Evolutionary conservation across 2,113 vertebrate species (phyloP), one percentile per base, ranked within the genome.

Genomic region (Turnix velox): DNA sequence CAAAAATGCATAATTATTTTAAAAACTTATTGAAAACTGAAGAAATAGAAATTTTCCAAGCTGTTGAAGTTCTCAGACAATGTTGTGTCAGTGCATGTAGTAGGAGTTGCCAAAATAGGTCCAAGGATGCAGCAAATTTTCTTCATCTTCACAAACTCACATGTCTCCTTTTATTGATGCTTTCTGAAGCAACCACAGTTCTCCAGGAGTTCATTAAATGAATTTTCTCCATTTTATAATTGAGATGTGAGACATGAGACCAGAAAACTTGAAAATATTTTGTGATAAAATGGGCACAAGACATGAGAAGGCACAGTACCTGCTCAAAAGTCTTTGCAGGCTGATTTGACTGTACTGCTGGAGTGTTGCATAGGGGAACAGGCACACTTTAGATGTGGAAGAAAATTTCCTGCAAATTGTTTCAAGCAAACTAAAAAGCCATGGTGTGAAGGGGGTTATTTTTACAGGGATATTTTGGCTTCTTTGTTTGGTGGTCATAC

Each of bases 401-500:
- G 45, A 63, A 67, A 84, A 65, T 33, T 88, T 88, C 0, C 4
- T 43, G 57, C 24, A 93, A 59, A 49, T 71, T 80, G 18, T 59
- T 95, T 63, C 62, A 59, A 30, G 31, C 35, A 63, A 87, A 69
- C 71, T 76, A 76, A 66, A 95, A 90, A 91, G 54, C 59, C 68
- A 52, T 13, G 25, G 54, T 80, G 57, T 0, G 15, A 95, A 84
- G 37, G 31, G 43, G 23, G 35, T 87, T 95, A 92, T 94, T 94
- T 93, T 90, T 77, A 66, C 55, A 71, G 39, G 16, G 57, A 12
- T 74, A 74, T 84, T 90, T 94, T 93, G 65, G 33, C 45, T 93
- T 80, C 79, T 88, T 86, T 85, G 30, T 88, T 85, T 81, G 69
- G 37, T 61, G 83, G 87, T 54, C 90, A 90, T 81, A 78, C 48